Conservation (phyloP, 2,113 vertebrate genomes). For the Campylomormyrus numenius region DNA sequence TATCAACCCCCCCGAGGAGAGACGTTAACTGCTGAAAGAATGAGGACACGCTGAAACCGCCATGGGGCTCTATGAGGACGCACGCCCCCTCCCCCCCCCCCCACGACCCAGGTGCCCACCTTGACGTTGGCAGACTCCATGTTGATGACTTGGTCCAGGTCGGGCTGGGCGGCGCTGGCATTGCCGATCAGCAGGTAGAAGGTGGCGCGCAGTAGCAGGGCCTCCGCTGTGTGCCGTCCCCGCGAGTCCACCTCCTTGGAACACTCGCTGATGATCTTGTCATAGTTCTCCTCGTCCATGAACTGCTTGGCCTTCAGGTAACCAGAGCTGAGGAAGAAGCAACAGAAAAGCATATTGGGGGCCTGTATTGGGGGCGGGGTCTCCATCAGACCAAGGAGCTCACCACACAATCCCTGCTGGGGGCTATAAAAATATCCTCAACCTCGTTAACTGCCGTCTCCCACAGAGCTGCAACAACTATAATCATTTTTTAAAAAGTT, state of each 20-base stretch:
- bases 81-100: neutral
- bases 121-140: constrained; percentile 90
- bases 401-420: neutral
- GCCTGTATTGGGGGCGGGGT: neutral
- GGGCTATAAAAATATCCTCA: neutral
- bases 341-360: neutral
- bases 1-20: neutral
- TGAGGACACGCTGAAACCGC: neutral
- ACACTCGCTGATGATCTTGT: constrained; percentile 98
- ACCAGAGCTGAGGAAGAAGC: constrained; percentile 66
- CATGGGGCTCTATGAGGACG: neutral
- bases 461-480: neutral
- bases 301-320: constrained; percentile 97
- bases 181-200: constrained; percentile 97
- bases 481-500: neutral
- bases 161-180: constrained; percentile 83
- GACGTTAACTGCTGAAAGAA: neutral
- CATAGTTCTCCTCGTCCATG: constrained; percentile 99
- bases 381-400: neutral
- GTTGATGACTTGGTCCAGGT: constrained; percentile 89
- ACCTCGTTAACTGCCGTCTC: neutral
- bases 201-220: constrained; percentile 86
- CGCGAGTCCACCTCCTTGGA: constrained; percentile 90
- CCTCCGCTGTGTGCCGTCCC: constrained; percentile 85
- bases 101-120: constrained; percentile 51